Base-by-base conservation (phyloP, 1,140 invertebrate genomes). In the Polypedilum pembai region DNA sequence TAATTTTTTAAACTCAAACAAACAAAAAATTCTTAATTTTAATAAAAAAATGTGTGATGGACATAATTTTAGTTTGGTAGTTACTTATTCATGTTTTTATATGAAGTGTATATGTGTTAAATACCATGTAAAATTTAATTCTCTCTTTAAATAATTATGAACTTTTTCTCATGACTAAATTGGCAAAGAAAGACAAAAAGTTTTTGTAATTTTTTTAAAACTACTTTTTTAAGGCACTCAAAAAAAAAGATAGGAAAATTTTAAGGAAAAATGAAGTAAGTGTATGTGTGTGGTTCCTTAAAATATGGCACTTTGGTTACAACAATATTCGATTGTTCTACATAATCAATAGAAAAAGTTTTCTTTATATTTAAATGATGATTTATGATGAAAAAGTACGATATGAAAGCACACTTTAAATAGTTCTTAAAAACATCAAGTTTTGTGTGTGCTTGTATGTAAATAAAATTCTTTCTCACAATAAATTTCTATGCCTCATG, bases 291-390 rank as follows among this genome's bases (percentile, higher is more conserved):
- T 69, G 18, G 18, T 69, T 69, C 65, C 17, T 69, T 18, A n/a
- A 69, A 18, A 18, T 69, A 69, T 69, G 65, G 65, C 65, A 69
- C 65, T 69, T 69, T 69, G 65, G 65, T 69, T 69, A 69, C 65
- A 56, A 69, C 65, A 69, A 69, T 33, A 33, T 69, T 69, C 65
- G 65, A 69, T 69, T 69, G 65, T 69, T 69, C 5, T 21, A 8
- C 17, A 5, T 69, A 18, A 1, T 69, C n/a, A 45, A 45, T 12
- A 66, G 17, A 66, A 18, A 69, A 20, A 8, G 8, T 69, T 18
- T 20, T n/a, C 65, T 20, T 69, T 20, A 56, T 17, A 56, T 56
- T 56, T 3, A 17, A 56, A 17, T 17, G 3, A 17, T 15, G n/a
- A 56, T 56, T 15, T 56, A 17, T 56, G 45, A 17, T 56, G 45